Base-by-base conservation (phyloP, 2,888 invertebrate genomes). In the Chrysolina haemoptera region DNA sequence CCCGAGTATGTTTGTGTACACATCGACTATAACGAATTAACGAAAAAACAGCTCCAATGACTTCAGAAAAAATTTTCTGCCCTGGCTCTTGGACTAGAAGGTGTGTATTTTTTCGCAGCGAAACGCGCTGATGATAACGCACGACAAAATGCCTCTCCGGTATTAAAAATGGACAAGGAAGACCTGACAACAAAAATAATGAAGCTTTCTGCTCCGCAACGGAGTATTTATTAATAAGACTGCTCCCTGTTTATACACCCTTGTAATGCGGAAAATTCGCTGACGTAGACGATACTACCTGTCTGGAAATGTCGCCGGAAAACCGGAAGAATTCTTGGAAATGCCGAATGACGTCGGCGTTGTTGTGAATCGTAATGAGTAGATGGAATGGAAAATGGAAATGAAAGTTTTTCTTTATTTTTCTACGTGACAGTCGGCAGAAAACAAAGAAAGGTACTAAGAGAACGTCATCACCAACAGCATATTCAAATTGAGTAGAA, bases 301-400 rank as follows among this genome's bases (percentile, higher is more conserved):
- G 59, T 35, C 59, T 59, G 59, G 59, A 59, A 59, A 53, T 53
- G 53, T 53, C 53, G 53, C 20, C 53, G 53, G 53, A 53, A 53
- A 53, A 18, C 53, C 18, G 53, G 53, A 43, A 53, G 53, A 53
- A 5, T 59, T 59, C 59, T 35, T 59, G 35, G 59, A 59, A 59
- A 27, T 35, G n/a, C n/a, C n/a, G 16, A 59, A 20, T 18, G 53
- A 5, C 22, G 20, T 53, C 14, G 27, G n/a, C 35, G n/a, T 59
- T 59, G 27, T 11, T 59, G 27, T 11, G 22, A 20, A 18, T 55
- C 12, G 22, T 55, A 55, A 55, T 55, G 22, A 55, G 55, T 55
- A 10, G 12, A 55, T 11, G 55, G 12, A 12, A 55, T 48, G 48
- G 16, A 48, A 18, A 12, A 55, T 48, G 48, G 16, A 48, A 10